These are phyloP conservation scores for Haemorhous mexicanus DNA, from an alignment of 2,113 vertebrate species.

Conservation along the genomic window DNA sequence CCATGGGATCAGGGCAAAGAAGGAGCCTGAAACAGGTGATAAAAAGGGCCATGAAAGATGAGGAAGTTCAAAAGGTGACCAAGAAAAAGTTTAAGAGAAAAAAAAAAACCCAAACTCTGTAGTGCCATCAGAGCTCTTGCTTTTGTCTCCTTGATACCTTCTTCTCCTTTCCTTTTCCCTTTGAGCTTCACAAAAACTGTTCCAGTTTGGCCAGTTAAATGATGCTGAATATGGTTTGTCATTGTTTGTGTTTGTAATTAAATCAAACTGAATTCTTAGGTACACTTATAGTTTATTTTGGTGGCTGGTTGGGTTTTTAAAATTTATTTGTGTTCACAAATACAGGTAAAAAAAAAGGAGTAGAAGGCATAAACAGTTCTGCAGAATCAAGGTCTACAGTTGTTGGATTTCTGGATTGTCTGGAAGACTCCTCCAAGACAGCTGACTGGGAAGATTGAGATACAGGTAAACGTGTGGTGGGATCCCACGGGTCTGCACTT, in stretches of 20 bases:
- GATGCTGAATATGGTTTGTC: neutral
- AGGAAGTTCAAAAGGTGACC: neutral
- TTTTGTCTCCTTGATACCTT: neutral
- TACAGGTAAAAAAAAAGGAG: neutral
- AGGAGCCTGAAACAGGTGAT: neutral
- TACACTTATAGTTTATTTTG: neutral
- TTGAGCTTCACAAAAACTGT: neutral
- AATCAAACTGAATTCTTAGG: neutral
- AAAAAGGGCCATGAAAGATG: neutral
- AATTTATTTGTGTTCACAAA: neutral
- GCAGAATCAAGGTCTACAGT: neutral
- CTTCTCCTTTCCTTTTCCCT: neutral
- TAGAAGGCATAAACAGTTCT: neutral
- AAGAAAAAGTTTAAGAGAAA: neutral
- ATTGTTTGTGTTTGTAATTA: neutral
- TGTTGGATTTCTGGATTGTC: neutral
- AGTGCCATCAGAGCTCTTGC: neutral
- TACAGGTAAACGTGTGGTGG: neutral
- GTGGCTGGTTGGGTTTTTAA: neutral
- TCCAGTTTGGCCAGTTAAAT: neutral
- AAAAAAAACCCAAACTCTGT: neutral
- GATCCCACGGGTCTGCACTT: neutral
- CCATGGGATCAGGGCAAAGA: neutral
- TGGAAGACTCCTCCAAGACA: neutral
- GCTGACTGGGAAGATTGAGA: neutral